phyloP scores from a whole-genome alignment of 2,888 invertebrate species.

The Rotaria magnacalcarata region DNA sequence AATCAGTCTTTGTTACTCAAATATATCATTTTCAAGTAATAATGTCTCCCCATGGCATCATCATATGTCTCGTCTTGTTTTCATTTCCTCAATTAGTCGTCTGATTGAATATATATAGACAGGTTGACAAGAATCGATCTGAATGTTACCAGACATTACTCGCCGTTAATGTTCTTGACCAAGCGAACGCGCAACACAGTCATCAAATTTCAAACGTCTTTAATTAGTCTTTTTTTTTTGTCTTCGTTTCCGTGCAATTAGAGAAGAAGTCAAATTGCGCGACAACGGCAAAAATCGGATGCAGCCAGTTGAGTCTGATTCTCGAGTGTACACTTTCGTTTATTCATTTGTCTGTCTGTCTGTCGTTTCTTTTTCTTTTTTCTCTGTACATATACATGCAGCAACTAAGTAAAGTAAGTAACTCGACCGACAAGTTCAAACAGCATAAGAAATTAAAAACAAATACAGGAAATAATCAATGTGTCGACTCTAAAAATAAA shows the following conservation, averaged over 20 bases:
- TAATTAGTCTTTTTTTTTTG: slow-evolving; percentile 23
- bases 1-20: background rate
- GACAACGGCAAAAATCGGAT: background rate
- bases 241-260: background rate
- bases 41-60: slow-evolving; percentile 26
- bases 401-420: no score
- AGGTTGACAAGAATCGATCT: slow-evolving; percentile 26
- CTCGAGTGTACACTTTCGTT: no score
- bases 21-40: background rate
- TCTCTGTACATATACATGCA: no score
- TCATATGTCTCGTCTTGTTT: slow-evolving; percentile 20
- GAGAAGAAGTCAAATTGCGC: slow-evolving; percentile 3
- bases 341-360: no score
- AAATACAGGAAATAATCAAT: slow-evolving; percentile 27
- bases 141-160: slow-evolving; percentile 1
- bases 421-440: slow-evolving; percentile 21
- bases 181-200: background rate
- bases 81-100: slow-evolving; percentile 20
- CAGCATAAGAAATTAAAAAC: background rate
- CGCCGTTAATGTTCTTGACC: background rate
- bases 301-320: no score
- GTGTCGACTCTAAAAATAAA: background rate
- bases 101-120: slow-evolving; percentile 22
- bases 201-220: slow-evolving; percentile 29
- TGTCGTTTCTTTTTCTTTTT: no score